Conservation (phyloP, 2,888 invertebrate genomes). For the Morpho deidamia region DNA sequence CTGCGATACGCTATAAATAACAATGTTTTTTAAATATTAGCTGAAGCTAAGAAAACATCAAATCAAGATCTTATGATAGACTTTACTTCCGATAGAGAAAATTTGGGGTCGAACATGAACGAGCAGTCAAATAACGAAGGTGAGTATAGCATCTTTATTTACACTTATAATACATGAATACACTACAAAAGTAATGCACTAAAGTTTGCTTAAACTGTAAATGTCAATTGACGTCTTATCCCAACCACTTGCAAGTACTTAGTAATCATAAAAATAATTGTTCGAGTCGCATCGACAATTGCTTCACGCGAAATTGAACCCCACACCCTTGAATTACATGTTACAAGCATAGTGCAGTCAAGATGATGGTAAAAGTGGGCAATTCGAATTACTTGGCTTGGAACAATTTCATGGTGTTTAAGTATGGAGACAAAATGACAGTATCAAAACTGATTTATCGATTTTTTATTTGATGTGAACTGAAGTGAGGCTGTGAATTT, state of each 20-base stretch:
- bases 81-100: neutral
- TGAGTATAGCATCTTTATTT: neutral
- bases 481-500: no score
- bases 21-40: neutral
- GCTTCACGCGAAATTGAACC: neutral
- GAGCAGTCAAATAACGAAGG: neutral
- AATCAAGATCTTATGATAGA: conserved; percentile 19
- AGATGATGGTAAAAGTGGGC: conserved; percentile 10
- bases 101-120: neutral
- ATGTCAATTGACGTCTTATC: conserved; percentile 4
- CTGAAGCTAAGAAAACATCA: neutral
- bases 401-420: conserved; percentile 19
- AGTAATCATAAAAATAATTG: neutral
- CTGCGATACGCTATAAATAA: neutral
- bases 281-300: neutral
- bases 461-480: no score
- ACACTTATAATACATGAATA: no score
- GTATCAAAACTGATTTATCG: conserved; percentile 5
- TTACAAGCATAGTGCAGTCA: neutral
- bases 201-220: neutral
- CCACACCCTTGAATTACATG: neutral
- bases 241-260: neutral
- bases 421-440: conserved; percentile 8
- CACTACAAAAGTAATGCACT: no score
- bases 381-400: conserved; percentile 8